A percentile compares a stretch with the other conserved stretches of the same genome.
phyloP scores from a whole-genome alignment of 2,797 vertebrate species.

The Pagetopsis macropterus region DNA sequence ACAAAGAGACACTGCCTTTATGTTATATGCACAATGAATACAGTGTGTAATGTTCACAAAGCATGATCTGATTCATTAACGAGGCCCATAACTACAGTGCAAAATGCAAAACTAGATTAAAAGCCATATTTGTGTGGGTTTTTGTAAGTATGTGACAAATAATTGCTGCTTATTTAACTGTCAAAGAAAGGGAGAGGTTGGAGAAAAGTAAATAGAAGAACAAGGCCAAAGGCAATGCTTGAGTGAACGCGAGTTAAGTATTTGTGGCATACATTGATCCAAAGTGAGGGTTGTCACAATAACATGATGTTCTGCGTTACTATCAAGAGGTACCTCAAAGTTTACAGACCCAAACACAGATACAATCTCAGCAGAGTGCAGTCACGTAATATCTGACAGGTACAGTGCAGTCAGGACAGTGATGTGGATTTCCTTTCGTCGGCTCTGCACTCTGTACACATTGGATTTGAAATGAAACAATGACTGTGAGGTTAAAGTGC shows the following conservation, averaged over 20 bases:
- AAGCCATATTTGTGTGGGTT: constrained; percentile 22
- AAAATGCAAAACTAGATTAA: constrained; percentile 38
- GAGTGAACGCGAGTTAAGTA: constrained; percentile 70
- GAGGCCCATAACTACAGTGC: constrained; percentile 21
- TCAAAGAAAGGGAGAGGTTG: constrained; percentile 40
- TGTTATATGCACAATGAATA: constrained; percentile 38
- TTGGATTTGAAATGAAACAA: constrained; percentile 21
- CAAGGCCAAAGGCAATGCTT: constrained; percentile 68
- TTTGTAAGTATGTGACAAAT: constrained; percentile 54
- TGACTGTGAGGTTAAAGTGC: constrained; percentile 7
- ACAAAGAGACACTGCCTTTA: constrained; percentile 58
- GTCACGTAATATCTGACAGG: constrained; percentile 39
- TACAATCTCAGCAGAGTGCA: constrained; percentile 20
- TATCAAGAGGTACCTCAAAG: constrained; percentile 53
- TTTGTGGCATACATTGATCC: constrained; percentile 75
- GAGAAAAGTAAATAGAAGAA: constrained; percentile 57
- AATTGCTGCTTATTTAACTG: constrained; percentile 67
- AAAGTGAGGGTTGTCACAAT: constrained; percentile 69
- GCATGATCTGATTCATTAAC: constrained; percentile 26
- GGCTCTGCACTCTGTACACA: not conserved
- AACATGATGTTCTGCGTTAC: constrained; percentile 65
- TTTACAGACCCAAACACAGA: constrained; percentile 39
- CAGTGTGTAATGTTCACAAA: constrained; percentile 29
- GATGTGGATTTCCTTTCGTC: constrained; percentile 13
- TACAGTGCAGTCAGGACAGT: constrained; percentile 17